Evolutionary conservation across 1,140 invertebrate genomes (phyloP), one percentile per base, ranked within the genome.

Genomic region (Cydia pomonella): DNA sequence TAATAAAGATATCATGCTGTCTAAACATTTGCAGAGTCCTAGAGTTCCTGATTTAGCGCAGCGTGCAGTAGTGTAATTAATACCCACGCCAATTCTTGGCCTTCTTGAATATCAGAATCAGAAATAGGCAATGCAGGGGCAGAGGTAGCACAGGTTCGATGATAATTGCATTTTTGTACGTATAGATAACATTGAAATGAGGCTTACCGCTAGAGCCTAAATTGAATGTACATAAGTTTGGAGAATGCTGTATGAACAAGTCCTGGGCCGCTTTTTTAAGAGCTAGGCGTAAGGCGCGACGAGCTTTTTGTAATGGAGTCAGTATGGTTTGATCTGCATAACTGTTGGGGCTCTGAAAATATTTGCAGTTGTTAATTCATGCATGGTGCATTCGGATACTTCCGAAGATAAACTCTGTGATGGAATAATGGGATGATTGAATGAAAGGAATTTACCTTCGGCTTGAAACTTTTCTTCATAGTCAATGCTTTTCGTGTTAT

Each of bases 401-500:
- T 44, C 13, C 9, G 7, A 44, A 12, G 3, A 3, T 44, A 16
- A 44, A 16, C 41, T 33, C 29, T 44, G 4, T 7, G 5, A 3
- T 16, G 10, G 0, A 13, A 41, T 12, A 2, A 13, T 9, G 12
- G 10, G 10, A 38, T 44, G 12, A 3, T 3, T 0, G 41, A 44
- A 13, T 16, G 41, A 44, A 44, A n/a, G n/a, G n/a, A n/a, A 44
- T 16, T 53, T 78, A 91, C 91, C 88, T 87, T 91, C 6, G 84
- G 73, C 77, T 90, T 92, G 74, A 87, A 89, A 74, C 76, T 89
- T 81, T 85, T 83, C 82, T 87, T 91, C 77, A 93, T 82, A 71
- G 86, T 87, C 21, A 89, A 87, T 12, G 93, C 90, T 89, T 94
- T 94, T 64, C 94, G 89, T 29, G 93, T 93, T 7, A 95, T 94